phyloP scores from a whole-genome alignment of 2,113 vertebrate genomes.

The Chlamydotis undulata region DNA sequence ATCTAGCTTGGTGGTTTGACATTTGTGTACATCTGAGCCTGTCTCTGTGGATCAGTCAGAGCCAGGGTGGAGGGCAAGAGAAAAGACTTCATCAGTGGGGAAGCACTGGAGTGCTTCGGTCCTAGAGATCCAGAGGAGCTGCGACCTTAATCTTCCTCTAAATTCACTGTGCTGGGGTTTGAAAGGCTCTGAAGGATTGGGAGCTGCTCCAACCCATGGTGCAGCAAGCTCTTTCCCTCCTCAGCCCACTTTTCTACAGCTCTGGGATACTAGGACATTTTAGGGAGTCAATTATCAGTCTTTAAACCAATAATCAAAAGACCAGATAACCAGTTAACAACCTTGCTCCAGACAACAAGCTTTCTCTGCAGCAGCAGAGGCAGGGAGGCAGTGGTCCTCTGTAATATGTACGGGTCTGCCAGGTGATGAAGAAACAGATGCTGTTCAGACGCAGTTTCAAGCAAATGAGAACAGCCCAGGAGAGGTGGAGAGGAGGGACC shows the following conservation, averaged over 20 bases:
- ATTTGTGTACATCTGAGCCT: neutral
- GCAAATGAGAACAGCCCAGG: neutral
- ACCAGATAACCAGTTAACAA: neutral
- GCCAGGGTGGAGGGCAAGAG: neutral
- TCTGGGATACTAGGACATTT: neutral
- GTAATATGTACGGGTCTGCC: neutral
- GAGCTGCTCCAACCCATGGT: rapidly evolving
- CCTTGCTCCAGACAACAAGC: neutral
- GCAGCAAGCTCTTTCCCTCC: neutral
- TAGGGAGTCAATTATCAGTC: neutral
- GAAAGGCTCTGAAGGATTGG: neutral
- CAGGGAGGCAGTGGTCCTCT: neutral
- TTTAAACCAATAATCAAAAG: neutral
- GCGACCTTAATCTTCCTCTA: neutral
- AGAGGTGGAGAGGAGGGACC: neutral
- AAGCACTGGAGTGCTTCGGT: neutral
- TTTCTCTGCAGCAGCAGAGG: neutral
- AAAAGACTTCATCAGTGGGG: neutral
- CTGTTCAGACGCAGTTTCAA: neutral
- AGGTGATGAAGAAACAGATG: neutral
- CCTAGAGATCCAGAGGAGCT: neutral
- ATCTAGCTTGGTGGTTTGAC: slow-evolving; percentile 24
- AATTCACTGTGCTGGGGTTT: neutral
- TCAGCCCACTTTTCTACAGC: neutral
- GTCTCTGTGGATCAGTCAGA: neutral